Evolutionary conservation across 2,113 vertebrate genomes (phyloP).

Genomic region (Callorhinus ursinus): DNA sequence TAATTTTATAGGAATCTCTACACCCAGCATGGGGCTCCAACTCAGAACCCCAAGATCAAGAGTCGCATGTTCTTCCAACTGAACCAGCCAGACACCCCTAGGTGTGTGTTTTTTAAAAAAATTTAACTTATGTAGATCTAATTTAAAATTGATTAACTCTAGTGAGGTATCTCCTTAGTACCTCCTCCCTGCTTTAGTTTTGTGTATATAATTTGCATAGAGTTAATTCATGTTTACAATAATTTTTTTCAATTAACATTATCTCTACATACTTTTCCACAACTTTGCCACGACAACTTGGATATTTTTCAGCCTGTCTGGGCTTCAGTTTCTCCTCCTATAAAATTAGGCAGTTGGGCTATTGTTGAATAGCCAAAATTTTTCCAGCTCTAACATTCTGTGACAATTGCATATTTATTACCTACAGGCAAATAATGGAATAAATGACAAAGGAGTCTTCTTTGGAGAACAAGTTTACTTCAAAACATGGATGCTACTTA

Average conservation of each 20-base stretch:
- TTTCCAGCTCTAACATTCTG: not conserved
- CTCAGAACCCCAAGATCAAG: not conserved
- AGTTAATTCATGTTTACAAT: not conserved
- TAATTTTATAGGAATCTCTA: not conserved
- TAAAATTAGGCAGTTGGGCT: not conserved
- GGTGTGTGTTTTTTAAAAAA: not conserved
- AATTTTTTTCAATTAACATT: not conserved
- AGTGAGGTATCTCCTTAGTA: not conserved
- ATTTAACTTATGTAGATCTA: constrained; percentile 8
- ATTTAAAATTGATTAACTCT: not conserved
- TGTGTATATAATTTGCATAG: not conserved
- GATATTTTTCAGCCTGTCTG: not conserved
- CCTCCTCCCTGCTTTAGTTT: not conserved
- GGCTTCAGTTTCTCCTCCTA: constrained; percentile 6
- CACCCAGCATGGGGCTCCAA: not conserved
- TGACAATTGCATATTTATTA: not conserved
- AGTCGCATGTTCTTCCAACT: not conserved
- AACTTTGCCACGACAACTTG: not conserved
- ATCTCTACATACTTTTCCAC: not conserved
- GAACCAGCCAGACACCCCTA: not conserved
- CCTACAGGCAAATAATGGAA: not conserved
- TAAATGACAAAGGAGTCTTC: constrained; percentile 7
- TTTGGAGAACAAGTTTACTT: constrained; percentile 44
- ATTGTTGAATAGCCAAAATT: not conserved
- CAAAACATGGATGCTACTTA: constrained; percentile 59